A percentile compares a stretch with the other conserved stretches of the same genome.
Evolutionary conservation across 2,113 vertebrate genomes (phyloP).

Genomic region (Nerophis ophidion): DNA sequence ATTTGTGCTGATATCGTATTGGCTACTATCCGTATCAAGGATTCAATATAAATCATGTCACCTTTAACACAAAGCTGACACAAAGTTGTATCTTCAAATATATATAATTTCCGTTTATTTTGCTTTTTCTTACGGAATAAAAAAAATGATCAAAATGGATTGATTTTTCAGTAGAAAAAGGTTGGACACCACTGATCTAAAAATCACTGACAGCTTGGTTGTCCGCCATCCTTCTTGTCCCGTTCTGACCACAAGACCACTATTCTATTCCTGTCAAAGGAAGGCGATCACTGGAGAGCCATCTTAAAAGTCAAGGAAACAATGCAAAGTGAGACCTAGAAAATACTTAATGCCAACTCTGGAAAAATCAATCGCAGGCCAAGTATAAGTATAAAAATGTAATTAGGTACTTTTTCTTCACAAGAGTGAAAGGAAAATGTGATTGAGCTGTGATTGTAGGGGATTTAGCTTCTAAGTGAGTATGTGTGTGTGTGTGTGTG

Average conservation of each 20-base stretch:
- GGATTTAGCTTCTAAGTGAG: conserved; percentile 22
- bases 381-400: conserved; percentile 23
- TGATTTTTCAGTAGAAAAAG: too few species aligned
- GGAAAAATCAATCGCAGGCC: conserved; percentile 16
- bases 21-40: too few species aligned
- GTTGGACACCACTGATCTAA: too few species aligned
- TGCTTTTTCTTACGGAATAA: too few species aligned
- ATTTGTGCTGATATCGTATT: too few species aligned
- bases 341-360: conserved; percentile 21
- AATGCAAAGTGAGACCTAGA: conserved; percentile 14
- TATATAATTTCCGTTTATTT: too few species aligned
- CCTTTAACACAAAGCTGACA: too few species aligned
- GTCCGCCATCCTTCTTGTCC: too few species aligned
- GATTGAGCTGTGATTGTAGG: conserved; percentile 42
- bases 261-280: background rate
- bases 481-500: background rate
- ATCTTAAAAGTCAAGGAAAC: conserved; percentile 16
- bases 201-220: too few species aligned
- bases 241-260: background rate
- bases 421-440: conserved; percentile 27
- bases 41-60: too few species aligned
- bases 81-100: too few species aligned
- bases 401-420: conserved; percentile 28
- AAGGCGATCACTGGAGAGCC: background rate
- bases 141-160: too few species aligned